Percentiles rank a stretch among this genome's conserved stretches.
Evolutionary conservation across 2,797 vertebrate species (phyloP).

Genomic region (Crypturellus tataupa): DNA sequence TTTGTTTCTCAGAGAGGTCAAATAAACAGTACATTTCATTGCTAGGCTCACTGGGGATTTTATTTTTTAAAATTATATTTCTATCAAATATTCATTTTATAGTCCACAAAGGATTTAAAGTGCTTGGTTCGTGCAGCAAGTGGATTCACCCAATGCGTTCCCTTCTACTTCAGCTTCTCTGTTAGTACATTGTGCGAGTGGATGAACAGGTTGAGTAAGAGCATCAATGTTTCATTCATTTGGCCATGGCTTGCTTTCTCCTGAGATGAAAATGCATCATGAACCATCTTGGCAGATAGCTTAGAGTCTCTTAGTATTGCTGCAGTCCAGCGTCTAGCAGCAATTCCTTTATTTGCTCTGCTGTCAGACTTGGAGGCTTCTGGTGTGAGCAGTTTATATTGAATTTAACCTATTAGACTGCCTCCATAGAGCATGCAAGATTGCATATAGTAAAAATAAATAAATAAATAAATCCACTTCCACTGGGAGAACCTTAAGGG

Average conservation of each 20-base stretch:
- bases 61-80: slow-evolving; percentile 68
- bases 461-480: neutral
- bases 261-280: neutral
- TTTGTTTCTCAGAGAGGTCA: slow-evolving; percentile 74
- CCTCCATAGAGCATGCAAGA: neutral
- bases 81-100: slow-evolving; percentile 76
- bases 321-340: neutral
- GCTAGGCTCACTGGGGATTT: slow-evolving; percentile 47
- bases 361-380: neutral
- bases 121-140: neutral
- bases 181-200: neutral
- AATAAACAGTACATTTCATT: slow-evolving; percentile 68
- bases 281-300: neutral
- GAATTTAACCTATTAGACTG: neutral
- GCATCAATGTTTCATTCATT: neutral
- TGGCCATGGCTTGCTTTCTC: neutral
- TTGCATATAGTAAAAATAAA: neutral
- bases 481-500: neutral
- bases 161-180: slow-evolving; percentile 9
- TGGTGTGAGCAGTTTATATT: neutral
- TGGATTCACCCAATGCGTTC: neutral
- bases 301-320: neutral
- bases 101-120: slow-evolving; percentile 42
- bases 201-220: neutral
- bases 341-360: neutral